phyloP scores from a whole-genome alignment of 2,888 invertebrate species.

The Agrilus biguttatus region DNA sequence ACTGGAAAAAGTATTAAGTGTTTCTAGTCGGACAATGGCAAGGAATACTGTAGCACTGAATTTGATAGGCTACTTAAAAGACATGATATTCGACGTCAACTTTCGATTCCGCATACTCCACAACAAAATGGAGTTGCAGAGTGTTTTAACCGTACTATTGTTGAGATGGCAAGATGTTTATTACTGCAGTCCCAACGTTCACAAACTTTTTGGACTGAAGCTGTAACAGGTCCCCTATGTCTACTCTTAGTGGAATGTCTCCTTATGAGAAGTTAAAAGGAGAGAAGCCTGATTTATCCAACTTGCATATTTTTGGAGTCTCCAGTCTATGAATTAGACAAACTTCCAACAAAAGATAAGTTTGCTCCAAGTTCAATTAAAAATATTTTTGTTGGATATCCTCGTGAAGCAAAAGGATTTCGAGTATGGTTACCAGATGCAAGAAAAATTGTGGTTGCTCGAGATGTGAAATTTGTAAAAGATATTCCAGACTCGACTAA shows the following conservation, averaged over 20 bases:
- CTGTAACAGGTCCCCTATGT: constrained; percentile 19
- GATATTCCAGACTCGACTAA: too few species aligned
- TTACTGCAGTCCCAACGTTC: constrained; percentile 1
- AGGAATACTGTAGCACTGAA: constrained; percentile 8
- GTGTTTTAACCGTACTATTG: constrained; percentile 11
- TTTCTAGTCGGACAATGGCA: constrained; percentile 12
- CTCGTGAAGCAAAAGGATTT: constrained; percentile 13
- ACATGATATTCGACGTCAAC: constrained; percentile 10
- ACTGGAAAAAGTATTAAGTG: constrained; percentile 6
- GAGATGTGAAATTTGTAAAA: constrained; percentile 10
- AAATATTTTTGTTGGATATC: constrained; percentile 16
- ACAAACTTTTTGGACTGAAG: constrained; percentile 20
- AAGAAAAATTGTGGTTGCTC: constrained; percentile 8
- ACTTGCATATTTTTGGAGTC: constrained; percentile 17
- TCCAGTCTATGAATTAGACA: constrained; percentile 9
- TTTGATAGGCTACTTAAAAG: constrained; percentile 2
- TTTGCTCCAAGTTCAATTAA: constrained; percentile 12
- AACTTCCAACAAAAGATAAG: constrained; percentile 11
- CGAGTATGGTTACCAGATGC: constrained; percentile 11
- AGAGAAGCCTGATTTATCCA: constrained; percentile 11
- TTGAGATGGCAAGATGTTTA: too few species aligned
- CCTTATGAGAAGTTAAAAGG: constrained; percentile 1
- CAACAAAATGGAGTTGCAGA: constrained; percentile 8
- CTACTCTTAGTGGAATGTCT: constrained; percentile 8
- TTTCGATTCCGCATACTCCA: constrained; percentile 10